phyloP scores from a whole-genome alignment of 2,888 invertebrate genomes.

The Lomographa bimaculata region DNA sequence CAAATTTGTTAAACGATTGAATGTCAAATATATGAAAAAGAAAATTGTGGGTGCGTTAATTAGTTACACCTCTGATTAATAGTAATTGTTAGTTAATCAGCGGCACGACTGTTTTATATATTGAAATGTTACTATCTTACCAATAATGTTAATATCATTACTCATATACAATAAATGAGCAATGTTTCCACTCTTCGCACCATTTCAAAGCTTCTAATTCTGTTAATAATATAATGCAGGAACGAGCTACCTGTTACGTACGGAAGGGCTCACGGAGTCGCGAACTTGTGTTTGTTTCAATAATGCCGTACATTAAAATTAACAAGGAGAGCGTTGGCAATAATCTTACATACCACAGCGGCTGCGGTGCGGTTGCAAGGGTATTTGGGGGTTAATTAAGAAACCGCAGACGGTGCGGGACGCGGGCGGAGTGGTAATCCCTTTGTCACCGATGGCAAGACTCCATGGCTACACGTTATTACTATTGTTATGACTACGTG shows the following conservation, averaged over 20 bases:
- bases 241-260: constrained; percentile 41
- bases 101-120: too few relatives aligned
- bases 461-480: constrained; percentile 44
- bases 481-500: constrained; percentile 49
- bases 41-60: too few relatives aligned
- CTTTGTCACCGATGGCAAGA: constrained; percentile 74
- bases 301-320: constrained; percentile 74
- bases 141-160: background rate
- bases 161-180: background rate
- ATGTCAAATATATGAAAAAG: too few relatives aligned
- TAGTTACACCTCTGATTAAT: too few relatives aligned
- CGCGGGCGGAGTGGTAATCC: constrained; percentile 63
- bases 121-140: too few relatives aligned
- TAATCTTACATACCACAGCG: constrained; percentile 70
- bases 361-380: constrained; percentile 58
- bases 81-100: too few relatives aligned
- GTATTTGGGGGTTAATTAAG: constrained; percentile 82
- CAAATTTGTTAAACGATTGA: too few relatives aligned
- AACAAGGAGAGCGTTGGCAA: constrained; percentile 72
- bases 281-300: constrained; percentile 68
- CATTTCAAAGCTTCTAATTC: constrained; percentile 1
- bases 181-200: background rate
- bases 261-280: constrained; percentile 48
- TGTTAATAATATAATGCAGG: constrained; percentile 1
- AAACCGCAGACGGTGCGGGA: constrained; percentile 69